Evolutionary conservation across 2,797 vertebrate species (phyloP), one percentile per base, ranked within the genome.

Genomic region (Periparus ater): DNA sequence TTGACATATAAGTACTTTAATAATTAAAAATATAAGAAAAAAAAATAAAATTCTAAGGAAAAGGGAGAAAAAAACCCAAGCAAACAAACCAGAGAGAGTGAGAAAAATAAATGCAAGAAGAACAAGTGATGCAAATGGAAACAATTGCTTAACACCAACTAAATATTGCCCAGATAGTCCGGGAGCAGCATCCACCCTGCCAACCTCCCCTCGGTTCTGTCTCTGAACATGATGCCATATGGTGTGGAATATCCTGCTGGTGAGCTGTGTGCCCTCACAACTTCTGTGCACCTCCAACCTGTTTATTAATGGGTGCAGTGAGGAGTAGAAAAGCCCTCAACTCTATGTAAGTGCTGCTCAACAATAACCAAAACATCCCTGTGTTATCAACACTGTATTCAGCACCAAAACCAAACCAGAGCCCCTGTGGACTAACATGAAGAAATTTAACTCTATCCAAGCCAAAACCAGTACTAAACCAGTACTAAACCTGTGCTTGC

Each of bases 191-290:
- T 19, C 22, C 4, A 6, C 40, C 11, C 20, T 14, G 5, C 42
- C 27, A 25, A 10, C 8, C 11, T 66, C 15, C 13, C 19, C 17
- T 66, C 30, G 26, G 12, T 60, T 68, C 67, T 40, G 3, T 82
- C 0, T 0, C 47, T 67, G 54, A 42, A 8, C 1, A 1, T 45
- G 38, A 30, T 25, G 21, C 21, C 14, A 3, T 53, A 47, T 26
- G 9, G 8, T 40, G 18, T 19, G 47, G 40, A 40, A 34, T 74
- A 47, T 47, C 15, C 7, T 14, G 67, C 26, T 54, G 34, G 40
- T 67, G 29, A 67, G 29, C 47, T 67, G 16, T 68, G 34, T 36
- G 9, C 26, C 29, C 30, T 81, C 34, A 40, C 30, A 36, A 6
- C 21, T 75, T 48, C 47, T 27, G 10, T 68, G 48, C 22, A 42